A percentile compares a stretch with the other conserved stretches of the same genome.
These are phyloP conservation scores for Eulithis prunata DNA, from an alignment of 2,888 invertebrate genomes.

Conservation along the genomic window DNA sequence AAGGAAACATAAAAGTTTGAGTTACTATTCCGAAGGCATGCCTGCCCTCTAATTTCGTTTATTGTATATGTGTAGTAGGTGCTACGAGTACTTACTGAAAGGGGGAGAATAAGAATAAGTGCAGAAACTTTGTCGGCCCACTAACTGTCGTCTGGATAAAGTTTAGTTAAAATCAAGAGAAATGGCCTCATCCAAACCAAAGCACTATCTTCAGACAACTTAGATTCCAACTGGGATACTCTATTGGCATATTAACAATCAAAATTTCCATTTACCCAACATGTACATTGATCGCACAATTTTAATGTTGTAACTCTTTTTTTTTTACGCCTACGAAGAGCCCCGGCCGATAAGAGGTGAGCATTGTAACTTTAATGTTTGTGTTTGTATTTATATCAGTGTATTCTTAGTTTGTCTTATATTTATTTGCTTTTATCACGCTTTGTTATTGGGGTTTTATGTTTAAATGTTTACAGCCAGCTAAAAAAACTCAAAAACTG, in stretches of 20 bases:
- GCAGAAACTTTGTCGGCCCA: too few relatives aligned
- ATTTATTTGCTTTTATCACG: constrained; percentile 10
- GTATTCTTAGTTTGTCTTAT: constrained; percentile 1
- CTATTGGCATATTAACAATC: constrained; percentile 57
- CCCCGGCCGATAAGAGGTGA: constrained; percentile 63
- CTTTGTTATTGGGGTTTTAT: constrained; percentile 8
- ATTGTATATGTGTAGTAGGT: too few relatives aligned
- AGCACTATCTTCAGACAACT: constrained; percentile 60
- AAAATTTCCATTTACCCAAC: constrained; percentile 46
- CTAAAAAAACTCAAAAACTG: neutral
- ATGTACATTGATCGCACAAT: constrained; percentile 69
- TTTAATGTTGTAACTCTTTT: constrained; percentile 58
- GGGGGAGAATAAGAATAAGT: too few relatives aligned
- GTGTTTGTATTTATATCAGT: constrained; percentile 22
- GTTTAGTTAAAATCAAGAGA: constrained; percentile 36
- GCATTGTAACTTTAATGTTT: constrained; percentile 42
- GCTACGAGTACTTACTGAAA: too few relatives aligned
- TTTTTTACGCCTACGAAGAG: constrained; percentile 72
- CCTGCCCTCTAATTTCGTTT: too few relatives aligned
- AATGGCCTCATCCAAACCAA: constrained; percentile 49
- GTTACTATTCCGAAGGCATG: too few relatives aligned
- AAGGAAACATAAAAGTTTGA: too few relatives aligned
- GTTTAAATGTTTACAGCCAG: neutral
- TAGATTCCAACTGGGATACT: constrained; percentile 33
- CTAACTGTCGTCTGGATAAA: too few relatives aligned